Conservation (phyloP, 2,113 vertebrate species). For the Bucco capensis region DNA sequence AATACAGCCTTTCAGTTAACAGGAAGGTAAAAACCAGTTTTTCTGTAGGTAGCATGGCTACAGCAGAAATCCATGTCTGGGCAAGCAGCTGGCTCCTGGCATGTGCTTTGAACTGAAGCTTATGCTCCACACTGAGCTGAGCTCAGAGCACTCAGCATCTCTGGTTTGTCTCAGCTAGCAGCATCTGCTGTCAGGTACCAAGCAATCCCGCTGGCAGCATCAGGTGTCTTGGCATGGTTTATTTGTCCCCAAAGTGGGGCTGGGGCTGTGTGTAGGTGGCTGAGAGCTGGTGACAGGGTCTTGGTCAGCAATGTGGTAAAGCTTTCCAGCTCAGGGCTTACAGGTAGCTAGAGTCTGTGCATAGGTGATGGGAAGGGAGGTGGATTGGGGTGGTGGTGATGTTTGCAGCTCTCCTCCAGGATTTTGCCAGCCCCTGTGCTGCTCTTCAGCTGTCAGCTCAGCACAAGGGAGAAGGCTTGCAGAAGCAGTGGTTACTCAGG, state of each 20-base stretch:
- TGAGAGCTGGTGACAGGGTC: background rate
- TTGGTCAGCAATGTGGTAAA: rapidly evolving
- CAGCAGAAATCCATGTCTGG: background rate
- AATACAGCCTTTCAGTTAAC: slow-evolving; percentile 24
- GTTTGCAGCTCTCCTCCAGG: background rate
- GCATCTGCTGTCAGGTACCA: rapidly evolving
- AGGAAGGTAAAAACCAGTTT: background rate
- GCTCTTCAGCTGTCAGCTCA: background rate
- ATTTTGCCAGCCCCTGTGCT: background rate
- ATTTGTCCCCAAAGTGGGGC: rapidly evolving
- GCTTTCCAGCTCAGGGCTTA: rapidly evolving
- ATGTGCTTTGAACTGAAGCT: background rate
- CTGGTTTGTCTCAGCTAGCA: background rate
- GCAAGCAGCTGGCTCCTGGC: background rate
- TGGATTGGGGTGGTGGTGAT: background rate
- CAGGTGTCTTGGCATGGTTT: background rate
- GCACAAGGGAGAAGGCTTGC: background rate
- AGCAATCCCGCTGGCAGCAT: background rate
- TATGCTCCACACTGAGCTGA: rapidly evolving
- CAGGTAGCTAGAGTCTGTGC: rapidly evolving
- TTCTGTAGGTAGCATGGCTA: background rate
- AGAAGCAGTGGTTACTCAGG: slow-evolving; percentile 7
- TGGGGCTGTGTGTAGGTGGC: rapidly evolving
- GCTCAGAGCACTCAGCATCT: rapidly evolving
- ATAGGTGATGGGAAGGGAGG: background rate